A percentile compares a stretch with the other conserved stretches of the same genome.
phyloP scores from a whole-genome alignment of 23 tunicate genomes.

The Oikopleura albicans region DNA sequence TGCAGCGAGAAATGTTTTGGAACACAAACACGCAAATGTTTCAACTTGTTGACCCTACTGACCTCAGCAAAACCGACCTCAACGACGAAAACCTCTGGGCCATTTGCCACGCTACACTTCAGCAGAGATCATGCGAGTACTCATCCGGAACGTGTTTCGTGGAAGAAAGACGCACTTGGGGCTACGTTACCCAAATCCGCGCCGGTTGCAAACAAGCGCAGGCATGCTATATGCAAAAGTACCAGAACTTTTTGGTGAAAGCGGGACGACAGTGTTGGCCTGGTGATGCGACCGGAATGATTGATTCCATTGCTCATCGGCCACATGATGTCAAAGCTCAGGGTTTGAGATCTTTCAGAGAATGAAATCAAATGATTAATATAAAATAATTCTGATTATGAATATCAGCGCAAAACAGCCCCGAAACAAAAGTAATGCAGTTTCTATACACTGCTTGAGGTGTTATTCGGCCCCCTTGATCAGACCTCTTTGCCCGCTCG shows the following conservation, averaged over 20 bases:
- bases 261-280: slow-evolving; percentile 17
- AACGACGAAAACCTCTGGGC: not conserved
- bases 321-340: not conserved
- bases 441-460: no score
- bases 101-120: not conserved
- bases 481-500: no score
- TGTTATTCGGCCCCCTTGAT: no score
- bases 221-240: slow-evolving; percentile 14
- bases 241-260: slow-evolving; percentile 1
- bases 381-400: no score
- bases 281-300: not conserved
- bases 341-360: no score
- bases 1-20: slow-evolving; percentile 10
- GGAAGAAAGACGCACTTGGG: slow-evolving; percentile 15
- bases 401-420: no score
- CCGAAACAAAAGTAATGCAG: no score
- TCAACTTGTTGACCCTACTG: not conserved
- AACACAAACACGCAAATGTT: not conserved
- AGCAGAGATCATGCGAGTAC: slow-evolving; percentile 10
- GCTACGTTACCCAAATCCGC: not conserved
- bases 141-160: not conserved
- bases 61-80: not conserved
- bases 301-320: not conserved
- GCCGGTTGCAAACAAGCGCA: slow-evolving; percentile 8
- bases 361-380: no score